Percentiles rank a stretch among this genome's conserved stretches.
Conservation (phyloP, 2,113 vertebrate species). For the Xenus cinereus region DNA sequence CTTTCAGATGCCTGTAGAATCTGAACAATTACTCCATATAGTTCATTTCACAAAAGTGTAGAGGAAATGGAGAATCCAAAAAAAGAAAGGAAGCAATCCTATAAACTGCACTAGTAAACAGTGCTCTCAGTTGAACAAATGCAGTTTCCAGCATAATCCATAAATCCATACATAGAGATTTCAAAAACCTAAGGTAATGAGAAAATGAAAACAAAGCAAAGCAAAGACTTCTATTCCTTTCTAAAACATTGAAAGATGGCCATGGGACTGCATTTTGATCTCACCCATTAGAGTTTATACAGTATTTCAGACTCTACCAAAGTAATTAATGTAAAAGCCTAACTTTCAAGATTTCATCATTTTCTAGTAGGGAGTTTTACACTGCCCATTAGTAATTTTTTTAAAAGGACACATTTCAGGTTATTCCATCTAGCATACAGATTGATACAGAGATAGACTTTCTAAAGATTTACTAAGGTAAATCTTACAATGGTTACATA, state of each 20-base stretch:
- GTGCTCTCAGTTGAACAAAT: not conserved
- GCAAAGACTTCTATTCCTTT: not conserved
- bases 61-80: not conserved
- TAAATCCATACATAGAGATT: not conserved
- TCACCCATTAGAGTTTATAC: not conserved
- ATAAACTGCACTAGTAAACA: not conserved
- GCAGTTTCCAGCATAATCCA: not conserved
- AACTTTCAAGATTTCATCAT: not conserved
- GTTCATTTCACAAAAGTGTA: not conserved
- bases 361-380: not conserved
- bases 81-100: not conserved
- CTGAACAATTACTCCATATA: not conserved
- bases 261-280: not conserved
- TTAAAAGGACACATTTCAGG: not conserved
- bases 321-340: not conserved
- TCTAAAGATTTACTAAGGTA: not conserved
- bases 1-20: fast-evolving
- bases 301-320: not conserved
- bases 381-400: not conserved
- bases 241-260: not conserved
- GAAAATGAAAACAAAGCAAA: not conserved
- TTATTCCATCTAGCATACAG: not conserved
- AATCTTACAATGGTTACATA: conserved; percentile 62
- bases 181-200: not conserved
- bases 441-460: conserved; percentile 21